Conservation (phyloP, 2,888 invertebrate genomes). For the Orthosia cruda region DNA sequence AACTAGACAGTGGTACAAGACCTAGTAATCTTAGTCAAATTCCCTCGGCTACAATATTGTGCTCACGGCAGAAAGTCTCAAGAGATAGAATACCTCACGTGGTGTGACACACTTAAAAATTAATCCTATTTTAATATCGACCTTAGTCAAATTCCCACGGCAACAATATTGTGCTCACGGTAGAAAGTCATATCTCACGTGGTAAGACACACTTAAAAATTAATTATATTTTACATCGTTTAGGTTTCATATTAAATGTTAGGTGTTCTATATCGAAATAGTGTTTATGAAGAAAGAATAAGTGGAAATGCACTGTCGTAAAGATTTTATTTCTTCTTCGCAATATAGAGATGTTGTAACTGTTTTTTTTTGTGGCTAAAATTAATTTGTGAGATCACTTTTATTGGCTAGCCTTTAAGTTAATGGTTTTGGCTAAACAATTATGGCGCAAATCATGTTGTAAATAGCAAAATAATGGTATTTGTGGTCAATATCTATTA, state of each 20-base stretch:
- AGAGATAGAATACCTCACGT: constrained; percentile 25
- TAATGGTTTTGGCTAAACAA: constrained; percentile 1
- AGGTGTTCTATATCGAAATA: constrained; percentile 1
- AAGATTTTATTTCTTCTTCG: constrained; percentile 41
- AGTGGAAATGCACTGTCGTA: constrained; percentile 44
- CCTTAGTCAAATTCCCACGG: constrained; percentile 41
- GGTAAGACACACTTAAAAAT: not conserved
- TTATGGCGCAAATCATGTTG: not conserved
- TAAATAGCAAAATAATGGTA: not conserved
- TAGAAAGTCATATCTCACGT: constrained; percentile 25
- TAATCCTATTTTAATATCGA: constrained; percentile 7
- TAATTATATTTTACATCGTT: not conserved
- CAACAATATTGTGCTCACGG: not conserved
- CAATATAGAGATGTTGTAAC: constrained; percentile 38
- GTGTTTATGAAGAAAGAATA: constrained; percentile 39
- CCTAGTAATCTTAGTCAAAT: not conserved
- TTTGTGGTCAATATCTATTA: constrained; percentile 2
- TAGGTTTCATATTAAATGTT: constrained; percentile 11
- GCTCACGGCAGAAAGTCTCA: constrained; percentile 3
- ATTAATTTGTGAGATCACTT: constrained; percentile 38
- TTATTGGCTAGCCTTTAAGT: constrained; percentile 17
- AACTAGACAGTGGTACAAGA: too few relatives aligned
- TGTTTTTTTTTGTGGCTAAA: constrained; percentile 32
- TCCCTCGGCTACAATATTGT: constrained; percentile 38
- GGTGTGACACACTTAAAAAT: not conserved